Conservation (phyloP, 2,113 vertebrate genomes). For the Macrotis lagotis region DNA sequence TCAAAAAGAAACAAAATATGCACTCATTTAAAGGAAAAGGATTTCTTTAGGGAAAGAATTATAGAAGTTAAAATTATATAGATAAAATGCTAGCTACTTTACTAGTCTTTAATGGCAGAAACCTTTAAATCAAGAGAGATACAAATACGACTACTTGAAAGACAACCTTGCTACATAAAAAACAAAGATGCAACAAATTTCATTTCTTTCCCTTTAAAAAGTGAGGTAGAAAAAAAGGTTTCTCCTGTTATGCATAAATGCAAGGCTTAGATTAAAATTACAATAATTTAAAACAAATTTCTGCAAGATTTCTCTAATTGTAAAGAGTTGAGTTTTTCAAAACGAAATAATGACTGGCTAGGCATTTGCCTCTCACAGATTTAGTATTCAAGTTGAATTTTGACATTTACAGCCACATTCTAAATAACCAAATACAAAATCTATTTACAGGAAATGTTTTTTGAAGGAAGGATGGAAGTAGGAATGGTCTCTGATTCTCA, state of each 20-base stretch:
- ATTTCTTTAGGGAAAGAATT: neutral
- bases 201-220: neutral
- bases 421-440: neutral
- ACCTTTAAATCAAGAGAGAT: neutral
- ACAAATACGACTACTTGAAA: neutral
- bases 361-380: neutral
- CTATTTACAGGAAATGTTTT: slow-evolving; percentile 5
- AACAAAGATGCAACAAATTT: neutral
- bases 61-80: neutral
- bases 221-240: neutral
- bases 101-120: neutral
- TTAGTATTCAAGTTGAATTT: neutral
- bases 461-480: neutral
- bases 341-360: neutral
- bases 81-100: neutral
- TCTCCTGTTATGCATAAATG: neutral
- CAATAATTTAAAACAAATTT: slow-evolving; percentile 42
- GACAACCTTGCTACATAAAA: neutral
- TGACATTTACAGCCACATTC: neutral
- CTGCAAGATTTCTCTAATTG: neutral
- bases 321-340: neutral
- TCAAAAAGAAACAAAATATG: neutral
- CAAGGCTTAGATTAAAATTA: neutral
- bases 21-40: neutral
- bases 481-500: neutral